These are phyloP conservation scores for Lepidonotus clava DNA, from an alignment of 2,888 invertebrate species.

Conservation along the genomic window DNA sequence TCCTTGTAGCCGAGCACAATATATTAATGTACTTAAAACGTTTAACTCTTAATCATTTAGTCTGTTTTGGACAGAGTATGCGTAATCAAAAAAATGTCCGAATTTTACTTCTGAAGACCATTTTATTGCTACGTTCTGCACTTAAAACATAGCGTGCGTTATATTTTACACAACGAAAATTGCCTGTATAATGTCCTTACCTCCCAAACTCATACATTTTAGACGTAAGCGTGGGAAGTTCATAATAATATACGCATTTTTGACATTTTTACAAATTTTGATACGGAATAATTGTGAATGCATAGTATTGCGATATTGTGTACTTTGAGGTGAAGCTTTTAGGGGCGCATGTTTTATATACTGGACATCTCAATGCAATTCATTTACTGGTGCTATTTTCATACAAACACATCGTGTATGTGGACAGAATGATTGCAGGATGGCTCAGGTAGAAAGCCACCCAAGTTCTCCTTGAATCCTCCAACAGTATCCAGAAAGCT, in stretches of 20 bases:
- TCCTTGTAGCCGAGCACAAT: not conserved
- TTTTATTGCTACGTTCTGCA: not conserved
- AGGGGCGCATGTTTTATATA: not conserved
- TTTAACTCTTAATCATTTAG: conserved; percentile 24
- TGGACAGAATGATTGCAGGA: conserved; percentile 36
- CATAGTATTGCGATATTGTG: not conserved
- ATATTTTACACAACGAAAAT: too few species aligned
- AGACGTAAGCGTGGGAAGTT: not conserved
- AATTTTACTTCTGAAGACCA: not conserved
- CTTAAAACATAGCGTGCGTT: not conserved
- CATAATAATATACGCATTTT: not conserved
- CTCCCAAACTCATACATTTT: conserved; percentile 35
- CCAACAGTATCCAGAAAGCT: too few species aligned
- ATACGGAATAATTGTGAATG: not conserved
- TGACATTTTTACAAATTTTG: not conserved
- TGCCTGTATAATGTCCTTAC: too few species aligned
- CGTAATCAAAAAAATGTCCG: not conserved
- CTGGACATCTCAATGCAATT: conserved; percentile 37
- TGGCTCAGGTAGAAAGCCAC: not conserved
- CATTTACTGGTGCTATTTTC: conserved; percentile 49
- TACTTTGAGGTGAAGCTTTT: not conserved
- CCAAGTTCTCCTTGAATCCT: too few species aligned
- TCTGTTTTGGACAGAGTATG: not conserved
- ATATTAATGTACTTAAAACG: conserved; percentile 36
- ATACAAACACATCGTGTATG: conserved; percentile 36